A percentile compares a stretch with the other conserved stretches of the same genome.
Conservation (phyloP, 2,888 invertebrate species). For the Pollenia griseotomentosa region DNA sequence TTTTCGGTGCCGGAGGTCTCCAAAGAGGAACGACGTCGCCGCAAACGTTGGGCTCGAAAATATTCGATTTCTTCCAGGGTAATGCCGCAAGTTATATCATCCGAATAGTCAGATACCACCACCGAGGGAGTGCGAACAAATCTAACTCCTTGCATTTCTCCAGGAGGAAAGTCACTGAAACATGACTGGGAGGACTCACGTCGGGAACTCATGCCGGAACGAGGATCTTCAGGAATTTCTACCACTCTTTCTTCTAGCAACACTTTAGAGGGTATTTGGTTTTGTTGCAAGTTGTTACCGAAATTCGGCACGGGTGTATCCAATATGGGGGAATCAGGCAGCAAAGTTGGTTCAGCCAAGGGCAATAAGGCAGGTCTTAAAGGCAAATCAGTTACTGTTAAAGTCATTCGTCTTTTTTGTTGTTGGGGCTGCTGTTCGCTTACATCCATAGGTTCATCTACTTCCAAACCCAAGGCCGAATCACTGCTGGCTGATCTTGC, state of each 20-base stretch:
- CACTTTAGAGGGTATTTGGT: conserved; percentile 84
- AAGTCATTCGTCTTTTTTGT: conserved; percentile 81
- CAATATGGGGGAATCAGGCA: conserved; percentile 80
- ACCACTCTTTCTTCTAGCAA: conserved; percentile 86
- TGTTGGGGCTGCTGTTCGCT: conserved; percentile 67
- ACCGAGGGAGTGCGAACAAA: conserved; percentile 93
- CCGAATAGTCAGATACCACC: conserved; percentile 94
- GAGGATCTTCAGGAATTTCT: conserved; percentile 84
- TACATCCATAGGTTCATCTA: conserved; percentile 75
- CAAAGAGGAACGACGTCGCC: conserved; percentile 81
- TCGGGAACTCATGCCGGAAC: conserved; percentile 81
- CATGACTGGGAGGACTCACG: conserved; percentile 84
- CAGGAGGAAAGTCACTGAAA: conserved; percentile 83
- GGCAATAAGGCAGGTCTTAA: conserved; percentile 82
- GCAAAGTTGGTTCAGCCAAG: conserved; percentile 82
- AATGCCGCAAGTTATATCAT: conserved; percentile 87
- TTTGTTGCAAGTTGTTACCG: conserved; percentile 72
- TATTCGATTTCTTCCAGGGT: conserved; percentile 87
- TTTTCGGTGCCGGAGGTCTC: conserved; percentile 79
- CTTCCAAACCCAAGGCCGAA: conserved; percentile 83
- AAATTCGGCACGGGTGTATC: conserved; percentile 68
- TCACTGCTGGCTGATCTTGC: conserved; percentile 83
- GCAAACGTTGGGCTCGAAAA: conserved; percentile 85
- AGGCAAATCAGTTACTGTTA: conserved; percentile 84
- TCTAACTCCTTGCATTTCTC: conserved; percentile 85